Evolutionary conservation across 2,797 vertebrate genomes (phyloP).

Genomic region (Urophycis tenuis): DNA sequence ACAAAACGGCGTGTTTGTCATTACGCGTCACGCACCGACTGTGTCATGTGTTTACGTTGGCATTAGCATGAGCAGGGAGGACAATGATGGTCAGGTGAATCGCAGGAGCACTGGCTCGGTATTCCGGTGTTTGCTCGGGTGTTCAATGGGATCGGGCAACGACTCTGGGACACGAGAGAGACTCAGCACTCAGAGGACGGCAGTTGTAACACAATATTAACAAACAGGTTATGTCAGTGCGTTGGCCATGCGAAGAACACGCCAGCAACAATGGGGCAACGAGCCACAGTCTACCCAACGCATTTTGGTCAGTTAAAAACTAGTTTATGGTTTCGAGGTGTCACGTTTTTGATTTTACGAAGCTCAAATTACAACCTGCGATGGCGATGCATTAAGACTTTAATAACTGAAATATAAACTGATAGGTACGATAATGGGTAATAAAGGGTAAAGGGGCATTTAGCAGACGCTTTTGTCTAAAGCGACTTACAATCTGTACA

Average conservation of each 20-base stretch:
- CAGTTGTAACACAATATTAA: background rate
- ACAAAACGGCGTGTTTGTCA: constrained; percentile 44
- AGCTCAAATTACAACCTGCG: background rate
- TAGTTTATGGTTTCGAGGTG: background rate
- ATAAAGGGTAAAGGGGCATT: too few relatives aligned
- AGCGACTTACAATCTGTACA: too few relatives aligned
- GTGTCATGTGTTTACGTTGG: constrained; percentile 48
- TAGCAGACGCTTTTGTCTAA: too few relatives aligned
- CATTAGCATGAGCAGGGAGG: constrained; percentile 41
- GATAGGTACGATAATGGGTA: too few relatives aligned
- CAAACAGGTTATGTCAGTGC: too few relatives aligned
- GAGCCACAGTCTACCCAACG: too few relatives aligned
- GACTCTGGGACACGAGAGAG: background rate
- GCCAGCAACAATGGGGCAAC: too few relatives aligned
- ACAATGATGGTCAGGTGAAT: background rate
- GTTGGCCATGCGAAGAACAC: too few relatives aligned
- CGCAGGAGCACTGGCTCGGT: background rate
- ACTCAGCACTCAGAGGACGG: background rate
- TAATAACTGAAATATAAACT: too few relatives aligned
- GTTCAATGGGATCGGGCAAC: background rate
- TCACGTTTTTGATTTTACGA: background rate
- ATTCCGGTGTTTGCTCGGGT: background rate
- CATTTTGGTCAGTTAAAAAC: background rate
- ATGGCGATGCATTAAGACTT: too few relatives aligned
- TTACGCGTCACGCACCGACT: constrained; percentile 39